These are phyloP conservation scores for Boulengeromyrus knoepffleri DNA, from an alignment of 2,113 vertebrate species.

Conservation along the genomic window DNA sequence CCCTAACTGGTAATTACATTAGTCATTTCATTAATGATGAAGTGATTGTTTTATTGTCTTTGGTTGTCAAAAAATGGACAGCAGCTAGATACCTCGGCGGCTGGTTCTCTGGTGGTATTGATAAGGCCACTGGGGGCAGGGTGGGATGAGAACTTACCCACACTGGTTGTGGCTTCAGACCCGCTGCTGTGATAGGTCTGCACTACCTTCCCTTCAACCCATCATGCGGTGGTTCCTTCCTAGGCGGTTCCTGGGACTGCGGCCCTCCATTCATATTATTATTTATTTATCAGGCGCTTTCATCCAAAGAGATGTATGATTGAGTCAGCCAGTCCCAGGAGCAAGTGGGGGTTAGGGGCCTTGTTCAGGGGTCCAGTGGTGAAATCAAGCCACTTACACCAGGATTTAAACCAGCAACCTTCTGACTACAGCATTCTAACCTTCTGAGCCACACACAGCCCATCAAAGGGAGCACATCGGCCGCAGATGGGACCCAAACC, in stretches of 20 bases:
- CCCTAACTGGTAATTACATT: conserved; percentile 49
- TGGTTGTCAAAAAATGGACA: conserved; percentile 50
- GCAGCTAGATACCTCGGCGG: conserved; percentile 37
- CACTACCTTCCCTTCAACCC: not conserved
- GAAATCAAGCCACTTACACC: not conserved
- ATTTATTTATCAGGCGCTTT: not conserved
- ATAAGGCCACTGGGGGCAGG: conserved; percentile 41
- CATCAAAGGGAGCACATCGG: not conserved
- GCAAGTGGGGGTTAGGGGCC: not conserved
- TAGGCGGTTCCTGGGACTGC: not conserved
- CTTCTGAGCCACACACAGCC: not conserved
- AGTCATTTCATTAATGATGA: conserved; percentile 57
- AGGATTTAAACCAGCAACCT: not conserved
- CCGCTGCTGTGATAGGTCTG: not conserved
- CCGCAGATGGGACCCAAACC: not conserved
- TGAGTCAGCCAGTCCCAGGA: not conserved
- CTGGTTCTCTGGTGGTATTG: conserved; percentile 51
- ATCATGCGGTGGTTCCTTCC: not conserved
- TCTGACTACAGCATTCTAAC: not conserved
- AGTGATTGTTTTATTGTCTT: conserved; percentile 60
- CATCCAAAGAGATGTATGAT: not conserved
- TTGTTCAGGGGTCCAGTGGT: no score
- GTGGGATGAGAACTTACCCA: not conserved
- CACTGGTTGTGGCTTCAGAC: not conserved
- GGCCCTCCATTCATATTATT: not conserved